Evolutionary conservation across 2,888 invertebrate species (phyloP).

Genomic region (Trissolcus brochymenae): DNA sequence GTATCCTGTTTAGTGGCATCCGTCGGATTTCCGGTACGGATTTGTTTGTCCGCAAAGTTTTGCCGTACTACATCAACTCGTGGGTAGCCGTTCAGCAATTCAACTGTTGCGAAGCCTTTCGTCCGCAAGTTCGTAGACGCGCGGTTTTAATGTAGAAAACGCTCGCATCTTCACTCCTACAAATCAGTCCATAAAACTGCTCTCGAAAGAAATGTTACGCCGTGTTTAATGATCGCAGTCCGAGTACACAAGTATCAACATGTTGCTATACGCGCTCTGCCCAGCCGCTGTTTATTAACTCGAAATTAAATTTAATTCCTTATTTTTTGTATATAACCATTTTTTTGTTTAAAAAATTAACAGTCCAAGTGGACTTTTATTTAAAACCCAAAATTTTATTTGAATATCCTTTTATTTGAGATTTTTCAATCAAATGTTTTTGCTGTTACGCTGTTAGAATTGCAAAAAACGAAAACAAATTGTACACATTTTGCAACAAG

Average conservation of each 20-base stretch:
- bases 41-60: slow-evolving; percentile 75
- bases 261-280: slow-evolving; percentile 32
- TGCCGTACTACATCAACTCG: slow-evolving; percentile 71
- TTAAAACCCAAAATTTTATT: too few species aligned
- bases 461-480: too few species aligned
- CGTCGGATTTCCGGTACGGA: slow-evolving; percentile 72
- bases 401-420: too few species aligned
- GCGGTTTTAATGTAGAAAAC: slow-evolving; percentile 60
- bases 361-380: too few species aligned
- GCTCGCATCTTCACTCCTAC: slow-evolving; percentile 64
- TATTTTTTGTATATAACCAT: too few species aligned
- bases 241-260: slow-evolving; percentile 48
- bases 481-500: too few species aligned
- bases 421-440: too few species aligned
- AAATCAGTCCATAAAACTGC: slow-evolving; percentile 59
- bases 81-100: slow-evolving; percentile 67
- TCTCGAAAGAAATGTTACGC: slow-evolving; percentile 61
- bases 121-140: slow-evolving; percentile 69
- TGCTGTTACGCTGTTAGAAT: too few species aligned
- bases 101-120: slow-evolving; percentile 72
- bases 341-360: too few species aligned
- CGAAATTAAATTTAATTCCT: too few species aligned
- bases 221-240: slow-evolving; percentile 51
- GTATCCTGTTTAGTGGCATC: slow-evolving; percentile 62
- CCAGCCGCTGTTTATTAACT: neutral